Conservation (phyloP, 2,113 vertebrate species). For the Lagenorhynchus albirostris region DNA sequence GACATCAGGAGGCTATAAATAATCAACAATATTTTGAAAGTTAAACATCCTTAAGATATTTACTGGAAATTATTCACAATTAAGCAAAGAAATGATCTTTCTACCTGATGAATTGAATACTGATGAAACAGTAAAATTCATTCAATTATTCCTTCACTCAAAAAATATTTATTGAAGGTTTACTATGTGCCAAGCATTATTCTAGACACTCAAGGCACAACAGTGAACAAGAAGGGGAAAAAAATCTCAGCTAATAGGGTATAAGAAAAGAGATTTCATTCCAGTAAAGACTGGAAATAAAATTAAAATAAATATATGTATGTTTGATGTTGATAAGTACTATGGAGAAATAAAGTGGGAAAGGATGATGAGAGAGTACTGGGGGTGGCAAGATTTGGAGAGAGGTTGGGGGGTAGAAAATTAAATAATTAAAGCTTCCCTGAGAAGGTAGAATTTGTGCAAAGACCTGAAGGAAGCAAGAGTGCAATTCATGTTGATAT, state of each 20-base stretch:
- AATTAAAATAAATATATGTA: not conserved
- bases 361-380: not conserved
- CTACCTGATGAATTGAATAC: not conserved
- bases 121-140: slow-evolving; percentile 18
- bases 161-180: not conserved
- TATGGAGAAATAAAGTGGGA: not conserved
- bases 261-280: not conserved
- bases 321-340: not conserved
- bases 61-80: not conserved
- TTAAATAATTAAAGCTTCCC: not conserved
- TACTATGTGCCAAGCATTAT: not conserved
- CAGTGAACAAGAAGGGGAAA: not conserved
- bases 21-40: slow-evolving; percentile 14
- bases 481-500: not conserved
- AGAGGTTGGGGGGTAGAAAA: not conserved
- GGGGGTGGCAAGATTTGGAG: not conserved
- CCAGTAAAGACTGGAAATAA: not conserved
- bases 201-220: not conserved
- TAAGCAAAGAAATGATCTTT: not conserved
- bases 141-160: not conserved
- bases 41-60: not conserved
- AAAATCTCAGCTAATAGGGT: not conserved
- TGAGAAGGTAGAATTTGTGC: not conserved
- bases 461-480: not conserved
- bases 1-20: not conserved